Percentiles rank a stretch among this genome's conserved stretches.
phyloP scores from a whole-genome alignment of 2,113 vertebrate species.

The Sturnira hondurensis region DNA sequence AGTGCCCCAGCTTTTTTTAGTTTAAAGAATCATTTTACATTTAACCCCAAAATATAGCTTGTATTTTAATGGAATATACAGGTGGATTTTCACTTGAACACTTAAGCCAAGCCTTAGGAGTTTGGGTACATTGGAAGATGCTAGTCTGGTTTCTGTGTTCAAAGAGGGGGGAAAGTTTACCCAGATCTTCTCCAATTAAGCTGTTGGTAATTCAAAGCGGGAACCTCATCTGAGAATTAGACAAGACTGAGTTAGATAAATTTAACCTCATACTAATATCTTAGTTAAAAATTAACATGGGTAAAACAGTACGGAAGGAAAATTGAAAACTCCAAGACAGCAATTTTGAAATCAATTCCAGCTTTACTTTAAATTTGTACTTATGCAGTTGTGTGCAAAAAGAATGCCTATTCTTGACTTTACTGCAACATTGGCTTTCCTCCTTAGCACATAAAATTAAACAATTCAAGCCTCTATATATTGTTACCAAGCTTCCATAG shows the following conservation, averaged over 20 bases:
- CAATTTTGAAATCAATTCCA: conserved; percentile 63
- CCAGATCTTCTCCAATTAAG: conserved; percentile 49
- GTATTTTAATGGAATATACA: conserved; percentile 20
- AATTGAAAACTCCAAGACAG: conserved; percentile 59
- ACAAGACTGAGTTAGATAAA: conserved; percentile 53
- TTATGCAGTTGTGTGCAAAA: conserved; percentile 52
- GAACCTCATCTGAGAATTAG: conserved; percentile 53
- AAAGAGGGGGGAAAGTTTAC: neutral
- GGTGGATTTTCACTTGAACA: conserved; percentile 17
- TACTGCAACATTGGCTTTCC: conserved; percentile 26
- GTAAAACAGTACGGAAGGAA: conserved; percentile 10
- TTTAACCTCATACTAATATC: neutral
- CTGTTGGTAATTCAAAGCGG: conserved; percentile 52
- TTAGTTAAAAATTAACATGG: neutral
- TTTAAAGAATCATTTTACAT: neutral
- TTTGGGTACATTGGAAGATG: neutral
- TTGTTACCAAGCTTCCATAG: conserved; percentile 77
- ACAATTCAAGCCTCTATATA: conserved; percentile 69
- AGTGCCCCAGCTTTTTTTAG: neutral
- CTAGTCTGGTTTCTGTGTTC: conserved; percentile 32
- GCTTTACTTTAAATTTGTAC: conserved; percentile 68
- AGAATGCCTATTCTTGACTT: conserved; percentile 53
- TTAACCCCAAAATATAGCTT: neutral
- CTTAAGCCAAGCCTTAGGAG: neutral
- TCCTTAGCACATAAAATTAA: conserved; percentile 51